These are phyloP conservation scores for Otis tarda DNA, from an alignment of 2,113 vertebrate species.

Conservation along the genomic window DNA sequence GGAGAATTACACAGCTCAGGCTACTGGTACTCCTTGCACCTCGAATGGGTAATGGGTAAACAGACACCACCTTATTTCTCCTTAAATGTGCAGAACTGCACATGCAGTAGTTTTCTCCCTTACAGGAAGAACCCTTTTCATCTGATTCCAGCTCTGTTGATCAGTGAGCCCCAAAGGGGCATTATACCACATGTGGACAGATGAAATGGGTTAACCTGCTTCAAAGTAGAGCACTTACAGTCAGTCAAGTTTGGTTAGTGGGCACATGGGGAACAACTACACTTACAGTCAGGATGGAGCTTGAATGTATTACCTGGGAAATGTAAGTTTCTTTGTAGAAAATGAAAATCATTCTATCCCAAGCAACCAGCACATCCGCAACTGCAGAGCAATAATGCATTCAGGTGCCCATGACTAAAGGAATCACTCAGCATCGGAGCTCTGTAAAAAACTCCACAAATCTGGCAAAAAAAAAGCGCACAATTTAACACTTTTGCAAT, in stretches of 20 bases:
- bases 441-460: slow-evolving; percentile 6
- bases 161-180: neutral
- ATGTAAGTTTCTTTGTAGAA: neutral
- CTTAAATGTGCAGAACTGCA: neutral
- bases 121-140: neutral
- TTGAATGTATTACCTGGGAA: neutral
- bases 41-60: neutral
- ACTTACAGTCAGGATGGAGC: neutral
- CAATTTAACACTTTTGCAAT: slow-evolving; percentile 31
- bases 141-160: neutral
- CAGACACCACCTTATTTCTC: neutral
- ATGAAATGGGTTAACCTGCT: slow-evolving; percentile 14
- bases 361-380: neutral
- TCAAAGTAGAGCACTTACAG: neutral
- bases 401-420: neutral
- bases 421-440: neutral
- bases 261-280: neutral
- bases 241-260: neutral
- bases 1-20: neutral
- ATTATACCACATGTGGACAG: neutral
- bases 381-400: neutral
- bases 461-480: neutral
- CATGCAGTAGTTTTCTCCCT: neutral
- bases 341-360: neutral
- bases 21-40: neutral